phyloP scores from a whole-genome alignment of 2,113 vertebrate genomes.

The Drymodes brunneopygia region DNA sequence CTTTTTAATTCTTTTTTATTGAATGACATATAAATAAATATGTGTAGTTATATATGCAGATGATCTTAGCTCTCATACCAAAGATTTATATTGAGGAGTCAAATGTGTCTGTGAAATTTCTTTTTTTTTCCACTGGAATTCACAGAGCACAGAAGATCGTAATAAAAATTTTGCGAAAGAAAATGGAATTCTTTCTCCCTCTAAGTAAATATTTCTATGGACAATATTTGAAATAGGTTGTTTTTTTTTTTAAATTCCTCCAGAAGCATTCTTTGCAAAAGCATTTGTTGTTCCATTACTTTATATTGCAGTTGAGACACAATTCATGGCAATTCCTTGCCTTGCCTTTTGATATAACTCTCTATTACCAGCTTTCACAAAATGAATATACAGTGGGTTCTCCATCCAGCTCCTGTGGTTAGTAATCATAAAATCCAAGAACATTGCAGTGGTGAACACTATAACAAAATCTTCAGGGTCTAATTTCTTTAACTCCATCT shows the following conservation, averaged over 20 bases:
- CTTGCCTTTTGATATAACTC: neutral
- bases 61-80: neutral
- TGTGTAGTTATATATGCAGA: neutral
- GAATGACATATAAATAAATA: neutral
- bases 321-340: neutral
- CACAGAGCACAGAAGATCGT: rapidly evolving
- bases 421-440: neutral
- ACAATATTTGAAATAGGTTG: neutral
- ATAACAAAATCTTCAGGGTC: neutral
- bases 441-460: neutral
- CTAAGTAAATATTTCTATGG: neutral
- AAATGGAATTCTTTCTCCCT: neutral
- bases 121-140: neutral
- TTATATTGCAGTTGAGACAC: neutral
- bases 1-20: neutral
- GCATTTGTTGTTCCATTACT: neutral
- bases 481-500: neutral
- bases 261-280: neutral
- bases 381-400: neutral
- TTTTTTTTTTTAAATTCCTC: neutral
- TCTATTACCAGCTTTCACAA: neutral
- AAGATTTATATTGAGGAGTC: neutral
- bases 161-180: neutral
- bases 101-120: neutral
- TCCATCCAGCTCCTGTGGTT: neutral